Evolutionary conservation across 2,797 vertebrate species (phyloP), one percentile per base, ranked within the genome.

Genomic region (Notamacropus eugenii): DNA sequence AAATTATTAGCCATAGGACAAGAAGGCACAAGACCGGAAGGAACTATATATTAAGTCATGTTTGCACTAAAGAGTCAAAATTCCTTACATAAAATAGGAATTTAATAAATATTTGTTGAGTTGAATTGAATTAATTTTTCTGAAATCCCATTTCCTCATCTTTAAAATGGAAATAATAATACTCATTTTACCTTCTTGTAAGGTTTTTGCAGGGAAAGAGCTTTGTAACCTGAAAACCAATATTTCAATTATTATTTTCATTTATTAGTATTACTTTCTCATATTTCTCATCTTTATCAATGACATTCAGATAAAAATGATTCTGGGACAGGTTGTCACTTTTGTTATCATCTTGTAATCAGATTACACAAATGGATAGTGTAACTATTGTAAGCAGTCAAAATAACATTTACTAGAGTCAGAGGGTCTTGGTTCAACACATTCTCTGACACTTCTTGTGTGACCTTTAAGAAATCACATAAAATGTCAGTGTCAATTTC

Each of bases 401-500:
- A 6, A 57, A 2, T 4, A 28, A 16, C 34, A 55, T 19, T 50
- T 50, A 92, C 40, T 0, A 11, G 92, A 27, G n/a, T 95, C 82
- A 93, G 12, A 59, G 1, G 56, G 14, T 14, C 11, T 34, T 62
- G 34, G 1, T 55, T 93, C 90, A 57, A 27, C 22, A 46, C 8
- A 82, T 46, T 46, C 56, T 27, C 90, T 95, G 90, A 29, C 28
- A 29, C 10, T 24, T 12, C 19, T 54, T 92, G 0, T 6, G 0
- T 90, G 24, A 92, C 40, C 8, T 55, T 1, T 90, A 34, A 54
- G 67, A 94, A 93, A 54, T 56, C 57, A 93, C 29, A 31, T 52
- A 87, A 90, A 91, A 29, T 13, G 90, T 90, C 55, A 92, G 31
- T 96, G 22, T 93, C 92, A 8, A 1, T 93, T 93, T 94, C 95